Evolutionary conservation across 2,113 vertebrate genomes (phyloP).

Genomic region (Limnothrissa miodon): DNA sequence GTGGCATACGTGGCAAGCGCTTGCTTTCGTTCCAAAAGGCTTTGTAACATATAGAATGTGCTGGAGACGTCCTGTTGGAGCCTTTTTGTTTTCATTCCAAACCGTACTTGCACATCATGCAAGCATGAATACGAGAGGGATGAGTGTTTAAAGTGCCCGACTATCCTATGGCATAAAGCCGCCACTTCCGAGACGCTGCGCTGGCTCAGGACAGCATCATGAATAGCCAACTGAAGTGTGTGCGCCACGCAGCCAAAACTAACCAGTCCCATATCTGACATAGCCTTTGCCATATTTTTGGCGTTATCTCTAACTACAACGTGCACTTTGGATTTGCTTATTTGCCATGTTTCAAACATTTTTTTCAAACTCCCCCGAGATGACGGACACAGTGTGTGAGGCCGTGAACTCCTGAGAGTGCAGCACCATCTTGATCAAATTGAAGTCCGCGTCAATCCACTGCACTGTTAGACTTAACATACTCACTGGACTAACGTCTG

Average conservation of each 20-base stretch:
- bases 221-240: conserved; percentile 25
- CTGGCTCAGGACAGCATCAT: conserved; percentile 8
- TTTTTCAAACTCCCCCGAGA: too few relatives aligned
- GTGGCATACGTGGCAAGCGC: conserved; percentile 11
- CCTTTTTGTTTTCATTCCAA: conserved; percentile 6
- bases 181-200: background rate
- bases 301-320: too few relatives aligned
- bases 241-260: conserved; percentile 23
- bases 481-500: background rate
- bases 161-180: conserved; percentile 7
- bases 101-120: conserved; percentile 11
- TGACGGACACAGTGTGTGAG: too few relatives aligned
- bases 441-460: too few relatives aligned
- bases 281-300: too few relatives aligned
- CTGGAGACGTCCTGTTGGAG: conserved; percentile 26
- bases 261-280: background rate
- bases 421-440: too few relatives aligned
- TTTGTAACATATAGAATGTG: conserved; percentile 27
- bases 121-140: conserved; percentile 16
- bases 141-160: conserved; percentile 23
- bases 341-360: too few relatives aligned
- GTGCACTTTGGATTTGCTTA: too few relatives aligned
- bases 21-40: conserved; percentile 26
- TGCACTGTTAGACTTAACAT: conserved; percentile 7
- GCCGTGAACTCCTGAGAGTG: too few relatives aligned